Evolutionary conservation across 1,140 invertebrate genomes (phyloP).

Genomic region (Scaptomyza hsui): DNA sequence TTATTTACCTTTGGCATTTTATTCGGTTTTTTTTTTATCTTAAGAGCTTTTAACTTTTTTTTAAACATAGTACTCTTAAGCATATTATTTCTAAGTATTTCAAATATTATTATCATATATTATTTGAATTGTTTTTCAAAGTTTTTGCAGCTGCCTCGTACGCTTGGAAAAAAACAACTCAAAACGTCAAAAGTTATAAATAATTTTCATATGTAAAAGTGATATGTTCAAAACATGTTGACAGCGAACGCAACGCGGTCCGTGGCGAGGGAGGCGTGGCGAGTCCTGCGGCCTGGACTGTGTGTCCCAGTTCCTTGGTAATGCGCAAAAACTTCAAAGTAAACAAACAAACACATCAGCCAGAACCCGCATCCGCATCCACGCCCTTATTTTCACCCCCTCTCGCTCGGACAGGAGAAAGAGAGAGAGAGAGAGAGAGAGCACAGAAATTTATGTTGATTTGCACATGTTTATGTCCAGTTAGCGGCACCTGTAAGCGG

Average conservation of each 20-base stretch:
- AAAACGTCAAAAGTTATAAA: conserved; percentile 80
- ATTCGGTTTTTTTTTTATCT: not conserved
- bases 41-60: not conserved
- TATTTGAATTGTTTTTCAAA: conserved; percentile 7
- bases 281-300: conserved; percentile 35
- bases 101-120: not conserved
- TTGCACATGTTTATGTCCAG: conserved; percentile 82
- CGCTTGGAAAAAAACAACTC: conserved; percentile 56
- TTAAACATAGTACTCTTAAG: not conserved
- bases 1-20: too few species aligned
- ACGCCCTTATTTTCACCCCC: conserved; percentile 6
- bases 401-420: conserved; percentile 14
- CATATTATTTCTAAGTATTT: not conserved
- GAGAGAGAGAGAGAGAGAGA: conserved; percentile 39
- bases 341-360: conserved; percentile 81
- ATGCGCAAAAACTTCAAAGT: conserved; percentile 74
- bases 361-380: conserved; percentile 1
- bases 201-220: conserved; percentile 81
- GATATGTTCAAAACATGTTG: conserved; percentile 83
- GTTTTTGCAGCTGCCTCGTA: conserved; percentile 1
- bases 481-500: conserved; percentile 64
- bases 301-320: conserved; percentile 70
- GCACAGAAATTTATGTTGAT: conserved; percentile 73
- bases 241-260: conserved; percentile 56
- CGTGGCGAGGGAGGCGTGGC: conserved; percentile 9